Evolutionary conservation across 2,888 invertebrate genomes (phyloP), one percentile per base, ranked within the genome.

Genomic region (Eumerus sabulonum): DNA sequence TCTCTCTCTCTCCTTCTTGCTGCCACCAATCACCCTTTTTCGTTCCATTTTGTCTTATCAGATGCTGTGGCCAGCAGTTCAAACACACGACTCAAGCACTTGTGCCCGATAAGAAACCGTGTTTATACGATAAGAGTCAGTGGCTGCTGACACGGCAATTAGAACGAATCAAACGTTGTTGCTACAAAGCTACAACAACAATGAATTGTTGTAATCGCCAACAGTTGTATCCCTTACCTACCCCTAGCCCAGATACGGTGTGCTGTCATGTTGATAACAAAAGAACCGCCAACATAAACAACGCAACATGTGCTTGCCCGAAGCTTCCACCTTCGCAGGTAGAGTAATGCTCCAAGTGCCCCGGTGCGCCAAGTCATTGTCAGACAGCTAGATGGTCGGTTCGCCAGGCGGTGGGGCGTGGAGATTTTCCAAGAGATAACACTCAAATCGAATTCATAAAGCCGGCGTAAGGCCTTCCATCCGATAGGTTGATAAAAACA

Each of bases 291-390:
- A 67, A 60, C 71, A 71, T 50, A 77, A 42, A 27, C 62, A 47
- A 56, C 48, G 68, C 64, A 76, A 70, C 53, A 70, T 76, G 70
- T 76, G 51, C 60, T 63, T 47, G 53, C 45, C 63, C 18, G 51
- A 42, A 59, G 60, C 56, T 66, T 42, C 38, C 36, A n/a, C 27
- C 38, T 38, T 27, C 35, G 45, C 19, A 64, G 64, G 63, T 70
- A 17, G 35, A 16, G 50, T 11, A n/a, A 40, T 27, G 27, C 7
- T 27, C 12, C 16, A 9, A 27, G 40, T 35, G 14, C 16, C 27
- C 16, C 38, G 7, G 3, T 12, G 12, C 35, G 42, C 9, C 62
- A 18, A 17, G n/a, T 50, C 57, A 47, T 27, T n/a, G 63, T 47
- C 63, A 48, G 63, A 35, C 14, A 53, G 56, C 18, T 50, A 56